Evolutionary conservation across 2,797 vertebrate species (phyloP), one percentile per base, ranked within the genome.

Genomic region (Lepilemur ruficaudatus): DNA sequence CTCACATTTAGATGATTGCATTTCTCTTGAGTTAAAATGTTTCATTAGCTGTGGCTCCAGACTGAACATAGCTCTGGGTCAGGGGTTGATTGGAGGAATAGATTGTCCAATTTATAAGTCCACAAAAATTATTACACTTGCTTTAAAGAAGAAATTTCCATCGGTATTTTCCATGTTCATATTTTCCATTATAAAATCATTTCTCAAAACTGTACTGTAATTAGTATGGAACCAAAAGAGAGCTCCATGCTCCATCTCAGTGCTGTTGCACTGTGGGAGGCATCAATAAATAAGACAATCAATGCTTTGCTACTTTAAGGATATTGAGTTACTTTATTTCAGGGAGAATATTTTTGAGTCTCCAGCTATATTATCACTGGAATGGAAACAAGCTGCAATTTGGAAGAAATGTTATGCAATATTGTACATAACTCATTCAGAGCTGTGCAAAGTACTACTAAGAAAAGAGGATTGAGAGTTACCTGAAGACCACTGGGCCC

Each of bases 191-290:
- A 61, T 84, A 96, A 78, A 96, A 94, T 76, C 32, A 69, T 65
- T 91, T 94, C 96, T 97, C 70, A 89, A 38, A 93, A 96, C 30
- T 55, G 23, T 70, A 13, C 35, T 70, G 50, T 95, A 94, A 97
- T 96, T 89, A 95, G 81, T 38, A 48, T 80, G 8, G 59, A 89
- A 86, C 25, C 14, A 4, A 88, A 89, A 43, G 55, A 22, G n/a
- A 35, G 23, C 35, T 55, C 43, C 65, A 55, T 4, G 41, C 48
- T 79, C 30, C 94, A 48, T 70, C 80, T 88, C 67, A 69, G 38
- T 28, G 32, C 78, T 38, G 9, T 22, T 57, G 43, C 63, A 32
- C 93, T 76, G 41, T 35, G 76, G 82, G 83, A 80, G 65, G 72
- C 80, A 78, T 84, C 70, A 61, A 93, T 78, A 97, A 91, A 93